Evolutionary conservation across 1,140 invertebrate genomes (phyloP), one percentile per base, ranked within the genome.

Genomic region (Drosophila kikkawai): DNA sequence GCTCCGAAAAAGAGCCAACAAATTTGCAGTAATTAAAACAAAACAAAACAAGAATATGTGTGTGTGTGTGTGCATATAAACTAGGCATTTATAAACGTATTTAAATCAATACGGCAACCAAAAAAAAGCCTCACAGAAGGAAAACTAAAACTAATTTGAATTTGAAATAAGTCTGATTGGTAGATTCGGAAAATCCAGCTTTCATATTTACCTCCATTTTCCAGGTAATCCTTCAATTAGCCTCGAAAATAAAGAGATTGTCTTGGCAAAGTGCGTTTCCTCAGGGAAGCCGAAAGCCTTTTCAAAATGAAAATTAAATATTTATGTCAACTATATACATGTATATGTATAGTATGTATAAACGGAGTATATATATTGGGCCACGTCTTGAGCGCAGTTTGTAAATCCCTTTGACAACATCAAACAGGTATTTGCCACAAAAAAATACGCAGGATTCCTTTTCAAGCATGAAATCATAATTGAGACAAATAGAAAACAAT

Each of bases 251-350:
- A 63, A 63, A 44, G 39, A 63, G 57, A 63, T 60, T 65, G 55
- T 22, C 56, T 37, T 13, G 17, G 32, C 51, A 39, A 19, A 41
- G 29, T 44, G 63, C n/a, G 29, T 61, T 32, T 64, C 26, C 60
- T 17, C 34, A 29, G 26, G 61, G 58, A 17, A 13, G 12, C n/a
- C 11, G 22, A 26, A 66, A 50, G 48, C 22, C 56, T 75, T 75
- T 51, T 26, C 44, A 53, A 67, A 74, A 84, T 77, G 64, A 78
- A 78, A 80, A 70, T 85, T 53, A 85, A 85, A 78, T 85, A 85
- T 85, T 85, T 80, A 85, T 85, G 61, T 32, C 66, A 58, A 55
- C 67, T 58, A 58, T 80, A 56, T 56, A 13, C 17, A 36, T 7
- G 7, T 13, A 47, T 2, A 12, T 7, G 19, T 22, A 22, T 13